Evolutionary conservation across 2,888 invertebrate genomes (phyloP).

Genomic region (Girardia tigrina): DNA sequence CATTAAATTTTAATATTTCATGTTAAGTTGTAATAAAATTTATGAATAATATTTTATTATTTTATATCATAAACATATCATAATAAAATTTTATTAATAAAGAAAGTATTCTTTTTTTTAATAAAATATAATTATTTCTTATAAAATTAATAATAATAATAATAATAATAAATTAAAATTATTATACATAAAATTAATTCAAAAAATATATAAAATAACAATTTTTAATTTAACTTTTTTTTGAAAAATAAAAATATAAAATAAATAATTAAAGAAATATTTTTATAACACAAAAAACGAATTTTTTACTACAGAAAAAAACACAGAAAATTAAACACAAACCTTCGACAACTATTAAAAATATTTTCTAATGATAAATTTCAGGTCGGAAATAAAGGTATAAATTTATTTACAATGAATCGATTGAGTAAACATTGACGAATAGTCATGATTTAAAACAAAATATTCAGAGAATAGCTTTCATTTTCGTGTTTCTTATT

Average conservation of each 20-base stretch:
- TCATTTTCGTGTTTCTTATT: not conserved
- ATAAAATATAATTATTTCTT: too few relatives aligned
- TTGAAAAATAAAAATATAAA: too few relatives aligned
- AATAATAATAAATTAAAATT: too few relatives aligned
- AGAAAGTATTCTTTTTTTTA: too few relatives aligned
- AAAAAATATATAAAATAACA: too few relatives aligned
- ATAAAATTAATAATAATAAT: not conserved
- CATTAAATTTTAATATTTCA: too few relatives aligned
- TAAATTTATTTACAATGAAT: not conserved
- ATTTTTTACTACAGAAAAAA: not conserved
- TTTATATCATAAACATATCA: too few relatives aligned
- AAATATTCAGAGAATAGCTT: not conserved
- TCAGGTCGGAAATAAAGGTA: not conserved
- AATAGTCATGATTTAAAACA: not conserved
- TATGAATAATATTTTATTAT: too few relatives aligned
- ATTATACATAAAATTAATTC: not conserved
- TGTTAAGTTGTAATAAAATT: too few relatives aligned
- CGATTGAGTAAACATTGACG: slow-evolving; percentile 12
- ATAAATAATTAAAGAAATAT: not conserved
- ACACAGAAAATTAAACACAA: not conserved
- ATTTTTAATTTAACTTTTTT: too few relatives aligned
- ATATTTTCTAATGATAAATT: not conserved
- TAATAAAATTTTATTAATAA: too few relatives aligned
- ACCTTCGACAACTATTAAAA: not conserved
- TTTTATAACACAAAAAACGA: not conserved